Evolutionary conservation across 2,797 vertebrate species (phyloP), one percentile per base, ranked within the genome.

Genomic region (Sylvilagus floridanus): DNA sequence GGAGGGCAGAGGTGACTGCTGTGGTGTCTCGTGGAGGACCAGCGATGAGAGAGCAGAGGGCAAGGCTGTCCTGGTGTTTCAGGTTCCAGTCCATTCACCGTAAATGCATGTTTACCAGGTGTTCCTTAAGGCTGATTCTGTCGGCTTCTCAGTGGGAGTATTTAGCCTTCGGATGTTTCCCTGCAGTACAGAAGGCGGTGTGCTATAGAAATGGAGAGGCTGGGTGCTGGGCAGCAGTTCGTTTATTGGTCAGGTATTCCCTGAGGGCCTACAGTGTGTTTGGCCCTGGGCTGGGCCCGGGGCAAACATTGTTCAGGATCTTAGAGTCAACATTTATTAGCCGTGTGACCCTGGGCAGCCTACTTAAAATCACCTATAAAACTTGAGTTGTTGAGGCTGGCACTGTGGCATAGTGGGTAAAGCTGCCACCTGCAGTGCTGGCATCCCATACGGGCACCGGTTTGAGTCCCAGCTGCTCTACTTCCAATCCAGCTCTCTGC

Each of bases 191-290:
- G n/a, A 85, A 83, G 28, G 42, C n/a, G 75, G 24, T 52, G 0
- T 76, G 50, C 16, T n/a, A 1, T 71, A 32, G 37, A 37, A 37
- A 37, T 37, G 37, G 37, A 37, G 37, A 37, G 37, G 37, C 35
- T 35, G 35, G 35, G 35, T 77, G 42, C 73, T 76, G 37, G 21
- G 42, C 24, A 10, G 87, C 30, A 50, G 90, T 71, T 71, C 79
- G 77, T 81, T 78, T 89, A 57, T 32, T 68, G 21, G 79, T 86
- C 54, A 77, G 28, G 60, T 73, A 87, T 50, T 86, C 73, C 76
- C 0, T 1, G 62, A 91, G 21, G 11, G 16, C 12, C 68, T 78
- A 28, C 19, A n/a, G 1, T 62, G 76, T 89, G 10, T 63, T 54
- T 84, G 82, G 35, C 7, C 5, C 0, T 8, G 32, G 7, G 21